Evolutionary conservation across 1,140 invertebrate species (phyloP).

Genomic region (Dryas iulia): DNA sequence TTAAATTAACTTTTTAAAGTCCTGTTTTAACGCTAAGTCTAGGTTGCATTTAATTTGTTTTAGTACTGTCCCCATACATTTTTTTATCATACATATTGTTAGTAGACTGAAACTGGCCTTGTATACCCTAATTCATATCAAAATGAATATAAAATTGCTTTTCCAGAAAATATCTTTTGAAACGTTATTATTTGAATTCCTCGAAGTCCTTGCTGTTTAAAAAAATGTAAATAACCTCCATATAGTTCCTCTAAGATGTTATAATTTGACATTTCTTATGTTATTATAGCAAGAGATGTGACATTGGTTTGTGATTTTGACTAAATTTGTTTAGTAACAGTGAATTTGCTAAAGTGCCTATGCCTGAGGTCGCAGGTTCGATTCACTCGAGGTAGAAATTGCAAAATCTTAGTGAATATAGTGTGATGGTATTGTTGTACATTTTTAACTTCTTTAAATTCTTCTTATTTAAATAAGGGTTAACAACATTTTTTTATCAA

Average conservation of each 20-base stretch:
- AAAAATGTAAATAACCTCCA: not conserved
- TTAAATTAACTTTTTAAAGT: not conserved
- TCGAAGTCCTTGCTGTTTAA: not conserved
- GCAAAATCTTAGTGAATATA: not conserved
- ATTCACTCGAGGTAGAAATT: not conserved
- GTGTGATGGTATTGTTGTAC: not conserved
- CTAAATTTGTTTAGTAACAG: not conserved
- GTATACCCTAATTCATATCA: not conserved
- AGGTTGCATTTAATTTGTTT: conserved; percentile 13
- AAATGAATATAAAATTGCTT: not conserved
- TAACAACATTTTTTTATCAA: too few relatives aligned
- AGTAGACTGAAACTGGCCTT: not conserved
- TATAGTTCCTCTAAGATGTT: conserved; percentile 3
- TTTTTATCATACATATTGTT: not conserved
- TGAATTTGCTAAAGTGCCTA: not conserved
- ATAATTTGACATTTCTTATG: not conserved
- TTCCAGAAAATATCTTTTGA: not conserved
- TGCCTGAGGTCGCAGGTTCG: not conserved
- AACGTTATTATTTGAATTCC: not conserved
- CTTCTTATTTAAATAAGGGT: too few relatives aligned
- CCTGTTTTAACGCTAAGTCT: not conserved
- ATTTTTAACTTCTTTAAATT: too few relatives aligned
- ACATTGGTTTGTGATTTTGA: not conserved
- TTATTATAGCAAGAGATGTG: not conserved
- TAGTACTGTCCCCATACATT: not conserved